Evolutionary conservation across 2,888 invertebrate genomes (phyloP).

Genomic region (Chydorus sphaericus): DNA sequence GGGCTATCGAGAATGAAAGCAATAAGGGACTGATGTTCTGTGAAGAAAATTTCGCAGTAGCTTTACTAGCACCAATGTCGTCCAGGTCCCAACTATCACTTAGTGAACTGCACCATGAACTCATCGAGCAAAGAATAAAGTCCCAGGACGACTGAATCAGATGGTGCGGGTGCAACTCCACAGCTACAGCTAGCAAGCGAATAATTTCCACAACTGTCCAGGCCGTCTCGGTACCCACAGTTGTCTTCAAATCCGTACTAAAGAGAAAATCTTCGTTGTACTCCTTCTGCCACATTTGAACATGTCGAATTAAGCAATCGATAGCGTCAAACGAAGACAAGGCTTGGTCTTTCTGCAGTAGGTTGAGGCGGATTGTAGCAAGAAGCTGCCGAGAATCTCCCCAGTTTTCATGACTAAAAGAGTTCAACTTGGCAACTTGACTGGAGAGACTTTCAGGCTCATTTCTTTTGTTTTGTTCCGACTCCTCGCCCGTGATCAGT

Average conservation of each 20-base stretch:
- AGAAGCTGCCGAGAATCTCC: neutral
- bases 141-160: constrained; percentile 49
- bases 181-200: constrained; percentile 28
- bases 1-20: constrained; percentile 8
- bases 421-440: neutral
- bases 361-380: neutral
- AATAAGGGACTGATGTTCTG: neutral
- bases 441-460: too few relatives aligned
- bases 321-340: neutral
- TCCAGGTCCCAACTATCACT: constrained; percentile 21
- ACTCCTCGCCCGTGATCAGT: neutral
- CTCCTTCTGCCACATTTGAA: constrained; percentile 6
- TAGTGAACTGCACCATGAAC: constrained; percentile 47
- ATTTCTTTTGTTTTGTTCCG: too few relatives aligned
- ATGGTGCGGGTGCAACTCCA: constrained; percentile 24
- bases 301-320: neutral
- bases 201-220: constrained; percentile 31
- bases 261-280: constrained; percentile 5
- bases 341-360: neutral
- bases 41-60: neutral
- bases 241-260: neutral
- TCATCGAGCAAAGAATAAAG: constrained; percentile 50
- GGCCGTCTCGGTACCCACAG: constrained; percentile 15
- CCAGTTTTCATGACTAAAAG: neutral
- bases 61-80: too few relatives aligned